These are phyloP conservation scores for Acrossocheilus wenchowensis DNA, from an alignment of 2,797 vertebrate species.

Conservation along the genomic window DNA sequence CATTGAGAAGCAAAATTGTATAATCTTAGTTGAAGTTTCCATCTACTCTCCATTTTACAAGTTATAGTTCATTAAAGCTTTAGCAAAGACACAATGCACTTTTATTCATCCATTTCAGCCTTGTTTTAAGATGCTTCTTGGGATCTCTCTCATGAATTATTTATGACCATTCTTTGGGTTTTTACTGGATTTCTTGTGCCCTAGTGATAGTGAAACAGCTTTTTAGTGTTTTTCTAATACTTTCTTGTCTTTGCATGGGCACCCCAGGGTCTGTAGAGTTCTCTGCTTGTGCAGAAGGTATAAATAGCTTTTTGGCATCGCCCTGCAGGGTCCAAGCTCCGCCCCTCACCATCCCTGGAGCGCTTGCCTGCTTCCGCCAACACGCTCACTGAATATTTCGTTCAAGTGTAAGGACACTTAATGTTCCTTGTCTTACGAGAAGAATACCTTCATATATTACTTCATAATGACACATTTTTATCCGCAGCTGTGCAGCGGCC, in stretches of 20 bases:
- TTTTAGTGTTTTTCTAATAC: constrained; percentile 34
- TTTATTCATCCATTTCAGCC: constrained; percentile 24
- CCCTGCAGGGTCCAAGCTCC: constrained; percentile 1
- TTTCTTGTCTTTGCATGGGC: constrained; percentile 23
- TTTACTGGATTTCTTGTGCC: constrained; percentile 30
- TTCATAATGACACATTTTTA: constrained; percentile 16
- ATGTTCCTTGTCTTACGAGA: constrained; percentile 17
- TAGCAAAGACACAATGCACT: constrained; percentile 10
- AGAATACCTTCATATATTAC: constrained; percentile 5
- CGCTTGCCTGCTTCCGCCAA: not conserved
- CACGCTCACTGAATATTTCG: constrained; percentile 47
- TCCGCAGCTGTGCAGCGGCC: not conserved
- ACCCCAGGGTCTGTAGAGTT: constrained; percentile 28
- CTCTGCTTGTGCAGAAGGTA: constrained; percentile 34
- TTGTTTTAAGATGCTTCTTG: constrained; percentile 36
- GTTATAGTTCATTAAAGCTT: constrained; percentile 30
- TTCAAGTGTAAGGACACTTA: constrained; percentile 18
- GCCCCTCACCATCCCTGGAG: constrained; percentile 23
- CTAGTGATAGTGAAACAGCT: constrained; percentile 24
- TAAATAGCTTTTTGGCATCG: constrained; percentile 52
- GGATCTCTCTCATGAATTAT: constrained; percentile 39
- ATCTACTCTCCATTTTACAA: not conserved
- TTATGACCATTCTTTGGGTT: constrained; percentile 48
- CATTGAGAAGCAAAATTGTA: constrained; percentile 8
- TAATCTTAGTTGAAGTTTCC: constrained; percentile 24